Evolutionary conservation across 2,113 vertebrate genomes (phyloP).

Genomic region (Brachyhypopomus occidentalis): DNA sequence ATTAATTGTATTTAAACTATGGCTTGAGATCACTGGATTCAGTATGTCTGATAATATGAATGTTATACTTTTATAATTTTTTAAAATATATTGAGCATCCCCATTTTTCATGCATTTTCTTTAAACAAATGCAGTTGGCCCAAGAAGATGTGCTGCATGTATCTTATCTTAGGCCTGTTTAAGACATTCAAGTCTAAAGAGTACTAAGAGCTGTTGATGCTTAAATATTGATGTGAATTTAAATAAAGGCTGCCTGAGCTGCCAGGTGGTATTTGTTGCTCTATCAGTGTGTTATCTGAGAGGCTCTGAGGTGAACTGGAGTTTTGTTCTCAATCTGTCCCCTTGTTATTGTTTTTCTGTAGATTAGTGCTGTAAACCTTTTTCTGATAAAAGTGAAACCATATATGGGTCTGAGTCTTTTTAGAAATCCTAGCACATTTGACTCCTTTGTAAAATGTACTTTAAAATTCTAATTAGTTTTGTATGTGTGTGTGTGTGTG

Average conservation of each 20-base stretch:
- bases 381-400: background rate
- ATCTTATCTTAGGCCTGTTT: slow-evolving; percentile 21
- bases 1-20: no score
- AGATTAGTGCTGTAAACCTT: background rate
- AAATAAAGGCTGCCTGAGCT: background rate
- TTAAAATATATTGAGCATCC: background rate
- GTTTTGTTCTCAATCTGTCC: background rate
- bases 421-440: background rate
- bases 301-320: background rate
- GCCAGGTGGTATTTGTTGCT: slow-evolving; percentile 27
- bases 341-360: background rate
- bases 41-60: no score
- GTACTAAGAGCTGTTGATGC: slow-evolving; percentile 24
- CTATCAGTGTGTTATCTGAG: slow-evolving; percentile 35
- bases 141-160: background rate
- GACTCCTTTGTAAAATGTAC: no score
- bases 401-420: background rate
- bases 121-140: background rate
- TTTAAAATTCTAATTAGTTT: no score
- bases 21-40: no score
- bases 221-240: slow-evolving; percentile 46
- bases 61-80: background rate
- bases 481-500: no score
- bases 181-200: slow-evolving; percentile 35
- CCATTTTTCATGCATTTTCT: background rate